Conservation (phyloP, 2,797 vertebrate species). For the Pantherophis vulpinus region DNA sequence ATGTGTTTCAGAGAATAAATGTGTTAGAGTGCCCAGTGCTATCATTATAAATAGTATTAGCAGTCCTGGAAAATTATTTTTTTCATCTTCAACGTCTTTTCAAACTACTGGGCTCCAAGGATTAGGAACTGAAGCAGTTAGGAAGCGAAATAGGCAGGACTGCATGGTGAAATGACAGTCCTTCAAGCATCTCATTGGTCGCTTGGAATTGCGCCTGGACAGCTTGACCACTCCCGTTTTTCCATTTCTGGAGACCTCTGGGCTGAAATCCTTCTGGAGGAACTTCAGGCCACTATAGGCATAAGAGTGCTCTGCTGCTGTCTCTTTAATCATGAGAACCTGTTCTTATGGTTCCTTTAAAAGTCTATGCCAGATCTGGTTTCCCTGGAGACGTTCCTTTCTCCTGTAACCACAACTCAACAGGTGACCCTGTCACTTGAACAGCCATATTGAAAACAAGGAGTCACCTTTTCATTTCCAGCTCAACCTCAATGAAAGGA, state of each 20-base stretch:
- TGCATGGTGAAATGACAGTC: not conserved
- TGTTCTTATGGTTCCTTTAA: not conserved
- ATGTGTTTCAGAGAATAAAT: not conserved
- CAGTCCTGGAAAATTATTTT: not conserved
- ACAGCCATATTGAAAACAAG: conserved; percentile 2
- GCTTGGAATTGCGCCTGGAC: not conserved
- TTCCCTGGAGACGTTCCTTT: not conserved
- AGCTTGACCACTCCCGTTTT: not conserved
- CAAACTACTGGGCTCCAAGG: not conserved
- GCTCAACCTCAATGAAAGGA: not conserved
- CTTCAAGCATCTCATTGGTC: not conserved
- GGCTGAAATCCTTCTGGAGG: not conserved
- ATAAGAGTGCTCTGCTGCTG: not conserved
- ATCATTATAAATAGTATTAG: not conserved
- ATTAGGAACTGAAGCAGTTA: not conserved
- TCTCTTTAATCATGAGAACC: not conserved
- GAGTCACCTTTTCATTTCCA: not conserved
- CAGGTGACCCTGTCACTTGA: not conserved
- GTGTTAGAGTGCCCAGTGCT: not conserved
- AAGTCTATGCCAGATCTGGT: not conserved
- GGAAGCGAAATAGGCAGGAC: not conserved
- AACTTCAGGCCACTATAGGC: not conserved
- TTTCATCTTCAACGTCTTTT: not conserved
- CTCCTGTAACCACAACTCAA: not conserved
- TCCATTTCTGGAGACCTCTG: not conserved